A percentile compares a stretch with the other conserved stretches of the same genome.
These are phyloP conservation scores for Myathropa florea DNA, from an alignment of 2,888 invertebrate species.

Conservation along the genomic window DNA sequence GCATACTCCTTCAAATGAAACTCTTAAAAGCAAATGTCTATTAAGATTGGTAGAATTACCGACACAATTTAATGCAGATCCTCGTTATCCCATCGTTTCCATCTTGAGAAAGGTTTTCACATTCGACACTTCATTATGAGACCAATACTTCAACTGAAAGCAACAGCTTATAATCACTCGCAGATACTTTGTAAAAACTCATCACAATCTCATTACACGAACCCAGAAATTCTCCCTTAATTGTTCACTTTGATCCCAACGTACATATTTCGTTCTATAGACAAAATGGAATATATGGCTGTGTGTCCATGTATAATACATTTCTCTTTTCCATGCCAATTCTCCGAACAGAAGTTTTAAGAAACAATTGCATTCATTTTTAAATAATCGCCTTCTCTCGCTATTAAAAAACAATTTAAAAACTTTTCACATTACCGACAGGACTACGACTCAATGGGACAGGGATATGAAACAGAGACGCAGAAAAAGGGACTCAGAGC, in stretches of 20 bases:
- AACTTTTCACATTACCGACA: slow-evolving; percentile 64
- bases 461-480: slow-evolving; percentile 12
- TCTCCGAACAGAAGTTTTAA: slow-evolving; percentile 38
- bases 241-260: not conserved
- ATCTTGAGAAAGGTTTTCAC: not conserved
- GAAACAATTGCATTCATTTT: slow-evolving; percentile 65
- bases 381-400: slow-evolving; percentile 58
- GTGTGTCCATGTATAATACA: not conserved
- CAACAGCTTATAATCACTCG: slow-evolving; percentile 37
- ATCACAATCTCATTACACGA: slow-evolving; percentile 48
- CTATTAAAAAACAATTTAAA: slow-evolving; percentile 69
- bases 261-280: not conserved
- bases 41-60: not conserved
- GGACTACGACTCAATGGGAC: slow-evolving; percentile 18
- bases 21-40: not conserved
- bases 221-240: not conserved
- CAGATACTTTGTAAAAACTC: slow-evolving; percentile 7
- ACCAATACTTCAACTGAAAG: not conserved
- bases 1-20: not conserved
- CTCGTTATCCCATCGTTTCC: not conserved
- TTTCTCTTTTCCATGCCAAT: slow-evolving; percentile 29
- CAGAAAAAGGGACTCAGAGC: not conserved
- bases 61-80: not conserved
- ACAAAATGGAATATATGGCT: not conserved
- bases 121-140: not conserved